Percentiles rank a stretch among this genome's conserved stretches.
Conservation (phyloP, 1,140 invertebrate genomes). For the Sarcophaga bullata region DNA sequence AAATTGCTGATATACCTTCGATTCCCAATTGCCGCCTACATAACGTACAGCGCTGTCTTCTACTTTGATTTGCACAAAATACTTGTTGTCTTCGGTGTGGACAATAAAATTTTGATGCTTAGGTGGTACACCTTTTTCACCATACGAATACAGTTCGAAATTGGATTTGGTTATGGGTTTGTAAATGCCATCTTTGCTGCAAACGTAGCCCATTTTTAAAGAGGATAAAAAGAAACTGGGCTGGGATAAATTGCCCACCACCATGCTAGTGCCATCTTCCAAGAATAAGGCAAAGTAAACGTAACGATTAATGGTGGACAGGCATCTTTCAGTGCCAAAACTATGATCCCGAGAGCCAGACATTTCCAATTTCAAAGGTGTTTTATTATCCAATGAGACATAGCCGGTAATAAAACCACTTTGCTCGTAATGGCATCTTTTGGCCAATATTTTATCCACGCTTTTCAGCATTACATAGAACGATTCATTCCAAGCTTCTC, state of each 20-base stretch:
- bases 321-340: slow-evolving; percentile 61
- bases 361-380: slow-evolving; percentile 41
- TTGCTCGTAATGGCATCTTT: slow-evolving; percentile 60
- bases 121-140: slow-evolving; percentile 57
- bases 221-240: slow-evolving; percentile 61
- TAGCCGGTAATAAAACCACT: slow-evolving; percentile 48
- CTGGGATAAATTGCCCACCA: slow-evolving; percentile 61
- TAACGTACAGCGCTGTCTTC: slow-evolving; percentile 53
- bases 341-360: slow-evolving; percentile 57
- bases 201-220: slow-evolving; percentile 59
- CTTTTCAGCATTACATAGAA: slow-evolving; percentile 55
- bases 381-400: slow-evolving; percentile 22
- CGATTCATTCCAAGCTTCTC: slow-evolving; percentile 59
- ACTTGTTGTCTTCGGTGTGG: slow-evolving; percentile 49
- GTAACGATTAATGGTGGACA: slow-evolving; percentile 61
- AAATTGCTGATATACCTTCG: slow-evolving; percentile 62
- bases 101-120: slow-evolving; percentile 62
- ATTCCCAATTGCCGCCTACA: slow-evolving; percentile 61
- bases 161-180: slow-evolving; percentile 57
- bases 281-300: slow-evolving; percentile 60
- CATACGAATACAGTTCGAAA: slow-evolving; percentile 61
- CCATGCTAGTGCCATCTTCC: slow-evolving; percentile 60
- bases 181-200: slow-evolving; percentile 50
- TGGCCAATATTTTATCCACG: slow-evolving; percentile 55
- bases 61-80: slow-evolving; percentile 57